These are phyloP conservation scores for Psittacula derbiana DNA, from an alignment of 2,797 vertebrate genomes.

Conservation along the genomic window DNA sequence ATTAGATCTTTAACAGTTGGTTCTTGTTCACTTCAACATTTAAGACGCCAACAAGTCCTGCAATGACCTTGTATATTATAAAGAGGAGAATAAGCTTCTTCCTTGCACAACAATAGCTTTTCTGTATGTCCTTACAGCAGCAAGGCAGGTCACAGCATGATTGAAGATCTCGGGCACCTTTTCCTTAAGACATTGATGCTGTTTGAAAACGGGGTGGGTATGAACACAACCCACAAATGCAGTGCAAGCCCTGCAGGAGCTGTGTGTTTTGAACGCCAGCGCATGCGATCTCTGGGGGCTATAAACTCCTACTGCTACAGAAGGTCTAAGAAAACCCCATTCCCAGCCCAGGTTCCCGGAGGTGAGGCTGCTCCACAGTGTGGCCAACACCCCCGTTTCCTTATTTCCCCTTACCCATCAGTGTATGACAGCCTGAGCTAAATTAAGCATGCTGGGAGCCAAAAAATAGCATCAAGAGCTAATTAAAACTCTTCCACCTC, in stretches of 20 bases:
- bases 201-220: neutral
- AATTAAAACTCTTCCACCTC: constrained; percentile 20
- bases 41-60: neutral
- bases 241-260: neutral
- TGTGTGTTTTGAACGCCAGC: accelerated
- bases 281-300: neutral
- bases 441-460: neutral
- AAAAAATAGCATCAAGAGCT: constrained; percentile 44
- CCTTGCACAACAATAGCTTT: neutral
- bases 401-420: neutral
- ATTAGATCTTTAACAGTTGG: neutral
- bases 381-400: neutral
- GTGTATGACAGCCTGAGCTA: constrained; percentile 7
- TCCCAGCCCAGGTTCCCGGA: neutral
- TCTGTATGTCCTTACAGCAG: neutral
- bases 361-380: neutral
- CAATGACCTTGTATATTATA: neutral
- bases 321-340: neutral
- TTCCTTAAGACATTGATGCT: neutral
- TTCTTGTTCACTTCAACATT: neutral
- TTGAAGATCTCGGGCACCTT: neutral
- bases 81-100: neutral
- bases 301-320: neutral
- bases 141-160: neutral
- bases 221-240: neutral